phyloP scores from a whole-genome alignment of 2,888 invertebrate species.

The Busseola fusca region DNA sequence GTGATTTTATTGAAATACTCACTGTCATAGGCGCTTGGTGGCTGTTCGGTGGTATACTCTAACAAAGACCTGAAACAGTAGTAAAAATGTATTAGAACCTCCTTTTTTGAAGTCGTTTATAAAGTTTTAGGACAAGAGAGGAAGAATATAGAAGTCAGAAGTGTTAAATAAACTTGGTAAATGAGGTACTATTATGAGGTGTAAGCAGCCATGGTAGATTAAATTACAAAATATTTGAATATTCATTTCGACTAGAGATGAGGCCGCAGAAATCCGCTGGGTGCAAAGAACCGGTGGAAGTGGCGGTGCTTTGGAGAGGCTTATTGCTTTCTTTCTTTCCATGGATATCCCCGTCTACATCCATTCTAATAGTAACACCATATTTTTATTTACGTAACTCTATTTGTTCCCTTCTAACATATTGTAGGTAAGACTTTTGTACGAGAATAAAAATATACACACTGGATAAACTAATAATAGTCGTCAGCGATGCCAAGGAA shows the following conservation, averaged over 20 bases:
- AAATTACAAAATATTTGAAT: not conserved
- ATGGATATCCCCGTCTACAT: not conserved
- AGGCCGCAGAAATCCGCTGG: not conserved
- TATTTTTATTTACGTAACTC: too few relatives aligned
- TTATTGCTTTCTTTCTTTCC: not conserved
- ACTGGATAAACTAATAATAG: too few relatives aligned
- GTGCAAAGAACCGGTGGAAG: too few relatives aligned
- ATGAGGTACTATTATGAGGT: too few relatives aligned
- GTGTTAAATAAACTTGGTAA: too few relatives aligned
- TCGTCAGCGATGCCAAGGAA: too few relatives aligned
- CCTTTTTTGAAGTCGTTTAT: not conserved
- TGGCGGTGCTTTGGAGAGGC: too few relatives aligned
- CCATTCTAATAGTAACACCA: not conserved
- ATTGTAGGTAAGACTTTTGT: too few relatives aligned
- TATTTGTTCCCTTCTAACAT: too few relatives aligned
- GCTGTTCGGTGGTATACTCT: not conserved
- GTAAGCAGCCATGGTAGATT: too few relatives aligned
- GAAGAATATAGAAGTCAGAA: too few relatives aligned
- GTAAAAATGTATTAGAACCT: not conserved
- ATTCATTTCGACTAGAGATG: not conserved
- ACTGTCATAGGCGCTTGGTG: not conserved
- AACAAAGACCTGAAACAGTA: not conserved
- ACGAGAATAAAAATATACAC: too few relatives aligned
- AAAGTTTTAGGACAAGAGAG: not conserved
- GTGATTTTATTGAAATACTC: not conserved